Evolutionary conservation across 2,797 vertebrate genomes (phyloP).

Genomic region (Muscicapa comitata): DNA sequence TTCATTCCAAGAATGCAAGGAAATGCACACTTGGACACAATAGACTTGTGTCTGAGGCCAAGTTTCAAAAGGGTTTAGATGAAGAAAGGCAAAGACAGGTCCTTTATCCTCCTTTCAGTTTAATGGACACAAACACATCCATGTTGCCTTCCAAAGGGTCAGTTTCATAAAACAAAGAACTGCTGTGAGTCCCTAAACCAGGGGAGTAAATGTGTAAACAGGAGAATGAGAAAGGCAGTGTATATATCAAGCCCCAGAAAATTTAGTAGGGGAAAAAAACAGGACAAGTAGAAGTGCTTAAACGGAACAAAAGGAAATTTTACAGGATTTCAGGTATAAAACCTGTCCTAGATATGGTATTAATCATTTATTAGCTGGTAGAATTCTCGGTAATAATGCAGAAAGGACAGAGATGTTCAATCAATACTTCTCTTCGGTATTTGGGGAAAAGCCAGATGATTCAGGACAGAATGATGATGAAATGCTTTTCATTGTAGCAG

Average conservation of each 20-base stretch:
- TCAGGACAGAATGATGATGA: slow-evolving; percentile 52
- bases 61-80: background rate
- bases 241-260: background rate
- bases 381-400: background rate
- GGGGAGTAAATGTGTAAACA: background rate
- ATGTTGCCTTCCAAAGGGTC: background rate
- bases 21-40: background rate
- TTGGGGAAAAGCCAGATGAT: slow-evolving; percentile 49
- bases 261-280: background rate
- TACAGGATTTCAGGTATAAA: background rate
- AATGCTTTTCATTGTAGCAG: slow-evolving; percentile 26
- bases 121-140: background rate
- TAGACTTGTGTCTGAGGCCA: background rate
- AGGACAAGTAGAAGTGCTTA: background rate
- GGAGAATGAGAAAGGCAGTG: background rate
- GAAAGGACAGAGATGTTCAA: background rate
- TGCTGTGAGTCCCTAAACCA: background rate
- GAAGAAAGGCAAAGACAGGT: background rate
- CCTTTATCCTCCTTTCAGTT: background rate
- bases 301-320: background rate
- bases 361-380: background rate
- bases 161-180: background rate
- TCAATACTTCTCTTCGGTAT: slow-evolving; percentile 32
- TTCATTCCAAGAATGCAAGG: background rate
- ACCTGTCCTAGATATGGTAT: background rate